Evolutionary conservation across 2,888 invertebrate genomes (phyloP), one percentile per base, ranked within the genome.

Genomic region (Gandaritis pyraliata): DNA sequence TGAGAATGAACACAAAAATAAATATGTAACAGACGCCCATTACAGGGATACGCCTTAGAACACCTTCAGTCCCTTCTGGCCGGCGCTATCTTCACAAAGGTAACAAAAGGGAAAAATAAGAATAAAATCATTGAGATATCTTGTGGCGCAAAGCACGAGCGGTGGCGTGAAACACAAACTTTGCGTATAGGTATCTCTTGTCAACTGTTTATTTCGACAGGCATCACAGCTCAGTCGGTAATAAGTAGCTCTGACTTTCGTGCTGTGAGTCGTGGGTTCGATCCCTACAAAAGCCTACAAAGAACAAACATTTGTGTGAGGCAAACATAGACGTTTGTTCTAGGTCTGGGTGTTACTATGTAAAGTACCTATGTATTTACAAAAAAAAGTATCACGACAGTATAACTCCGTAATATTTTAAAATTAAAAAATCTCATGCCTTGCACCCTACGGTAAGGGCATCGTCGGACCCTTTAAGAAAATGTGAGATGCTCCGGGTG

Each of bases 1-100:
- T 83, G 83, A 84, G 88, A 90, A 90, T 89, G 87, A 88, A 88
- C 85, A 89, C 87, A 86, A 87, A 90, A 92, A 92, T 92, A 90
- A 90, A 91, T 90, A 91, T 90, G 86, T 90, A 88, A 86, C 85
- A 81, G 86, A 83, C 82, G 85, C 83, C 85, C 83, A 86, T 87
- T 85, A 84, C 81, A 76, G 78, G 78, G 87, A 80, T 88, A 86
- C 86, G 87, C 86, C 88, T 85, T 83, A 80, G 86, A 88, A 87
- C 86, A 88, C 86, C 87, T 86, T 88, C 87, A 76, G 80, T 80
- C 81, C 82, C 83, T 87, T 89, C 85, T 85, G 85, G 91, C 91
- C 90, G 91, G 91, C 91, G 91, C 91, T 92, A 89, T 87, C 79
- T 77, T 74, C 83, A 90, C 90, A 91, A 90, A 90, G 88, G 88